Base-by-base conservation (phyloP, 2,888 invertebrate genomes). In the Meteorus colon region DNA sequence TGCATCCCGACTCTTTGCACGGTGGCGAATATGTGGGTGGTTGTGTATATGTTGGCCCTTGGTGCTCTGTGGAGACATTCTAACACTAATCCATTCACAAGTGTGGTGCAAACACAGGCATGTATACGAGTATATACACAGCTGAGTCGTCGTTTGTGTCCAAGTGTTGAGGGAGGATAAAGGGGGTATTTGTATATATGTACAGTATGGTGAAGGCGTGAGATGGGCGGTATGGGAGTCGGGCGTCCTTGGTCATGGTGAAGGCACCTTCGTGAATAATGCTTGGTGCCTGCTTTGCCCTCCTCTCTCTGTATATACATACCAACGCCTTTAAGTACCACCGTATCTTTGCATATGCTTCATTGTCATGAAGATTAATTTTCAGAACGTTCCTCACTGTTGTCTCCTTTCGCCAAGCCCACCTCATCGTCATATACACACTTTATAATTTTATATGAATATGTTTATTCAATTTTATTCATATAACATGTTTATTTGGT, bases 1-100 rank as follows among this genome's bases (percentile, higher is more conserved):
- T 80, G 78, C 80, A 80, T 78, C 78, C 74, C 74, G 80, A 72
- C 80, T 77, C 79, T 80, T 77, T 72, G 71, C 76, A 73, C 68
- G 60, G 45, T 19, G 73, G 65, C 29, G 27, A 69, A 31, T 65
- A 68, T 65, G 75, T 77, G 76, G 72, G 73, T 78, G 14, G 37
- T 37, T 63, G 63, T 29, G 63, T 63, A n/a, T 55, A 19, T 19
- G 74, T 73, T 74, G 74, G 77, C 74, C 70, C 73, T 76, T 75
- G 74, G 65, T 55, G 67, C 8, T 41, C 31, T 41, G 48, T 66
- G 4, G 67, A 75, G 68, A 76, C 59, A 62, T 76, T 76, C 59
- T 80, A 66, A 75, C 77, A 76, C 77, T 70, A 73, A 74, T 59
- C 70, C 67, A 41, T 12, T 51, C 48, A 29, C 67, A 24, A 29